Evolutionary conservation across 2,888 invertebrate genomes (phyloP), one percentile per base, ranked within the genome.

Genomic region (Amblyjoppa fuscipennis): DNA sequence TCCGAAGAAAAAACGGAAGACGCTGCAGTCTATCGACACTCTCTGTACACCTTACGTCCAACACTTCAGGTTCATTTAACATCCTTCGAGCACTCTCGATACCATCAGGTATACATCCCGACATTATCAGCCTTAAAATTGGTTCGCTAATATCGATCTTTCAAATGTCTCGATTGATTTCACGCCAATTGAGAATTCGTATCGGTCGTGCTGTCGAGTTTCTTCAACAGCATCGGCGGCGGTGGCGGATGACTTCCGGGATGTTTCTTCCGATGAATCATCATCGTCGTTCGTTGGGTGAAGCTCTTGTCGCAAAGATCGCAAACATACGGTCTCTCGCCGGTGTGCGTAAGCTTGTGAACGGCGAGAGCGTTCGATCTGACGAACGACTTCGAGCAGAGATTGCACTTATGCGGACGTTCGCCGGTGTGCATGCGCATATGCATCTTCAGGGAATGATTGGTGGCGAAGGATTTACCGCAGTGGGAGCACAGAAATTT

Each of bases 401-500:
- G 64, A 38, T 86, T 64, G 25, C 86, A 86, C 56, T 81, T 78
- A 70, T 83, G 73, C 1, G 86, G 86, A 5, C 83, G 80, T 53
- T 86, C 83, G 13, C 83, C 86, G 49, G 86, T 86, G 77, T 86
- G 83, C 83, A 78, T 83, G 0, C 86, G 77, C 64, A 66, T 77
- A 59, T 86, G 83, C 80, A 86, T 77, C n/a, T 59, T 79, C n/a
- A 87, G 69, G 9, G 87, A 81, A 13, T 86, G 81, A 86, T 87
- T 87, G 2, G 86, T 73, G 6, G 84, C 86, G 6, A 87, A 87
- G 66, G 86, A 86, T 66, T 87, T 87, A 73, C 87, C 87, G 61
- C 87, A 86, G 11, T 86, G 84, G 3, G 89, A 88, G 73, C 89
- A 89, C 49, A 89, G 80, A 49, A 89, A 89, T 56, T 89, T 89